Percentiles rank a stretch among this genome's conserved stretches.
Conservation (phyloP, 1,140 invertebrate genomes). For the Gryllus bimaculatus region DNA sequence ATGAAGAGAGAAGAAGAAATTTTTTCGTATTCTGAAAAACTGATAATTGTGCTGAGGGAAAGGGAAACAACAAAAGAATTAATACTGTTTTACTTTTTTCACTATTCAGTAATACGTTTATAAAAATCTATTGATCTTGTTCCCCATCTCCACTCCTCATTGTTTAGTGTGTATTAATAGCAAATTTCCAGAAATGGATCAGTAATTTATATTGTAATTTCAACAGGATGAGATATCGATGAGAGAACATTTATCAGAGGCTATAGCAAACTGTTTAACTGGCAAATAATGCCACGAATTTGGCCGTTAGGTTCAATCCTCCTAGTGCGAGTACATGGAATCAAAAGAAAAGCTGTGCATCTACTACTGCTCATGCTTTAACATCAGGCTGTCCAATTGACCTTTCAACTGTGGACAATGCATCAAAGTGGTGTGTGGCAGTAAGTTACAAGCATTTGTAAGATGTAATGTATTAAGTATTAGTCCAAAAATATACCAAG, state of each 20-base stretch:
- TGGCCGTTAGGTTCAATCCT: conserved; percentile 75
- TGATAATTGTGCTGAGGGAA: too few species aligned
- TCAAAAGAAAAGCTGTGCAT: conserved; percentile 54
- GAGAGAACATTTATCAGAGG: conserved; percentile 76
- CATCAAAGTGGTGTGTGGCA: conserved; percentile 68
- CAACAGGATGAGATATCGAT: conserved; percentile 70
- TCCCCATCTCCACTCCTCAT: too few species aligned
- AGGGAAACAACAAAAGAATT: too few species aligned
- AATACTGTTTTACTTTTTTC: too few species aligned
- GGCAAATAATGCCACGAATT: conserved; percentile 80
- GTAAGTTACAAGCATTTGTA: conserved; percentile 36
- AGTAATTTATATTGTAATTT: neutral
- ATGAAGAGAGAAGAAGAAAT: too few species aligned
- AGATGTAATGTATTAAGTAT: too few species aligned
- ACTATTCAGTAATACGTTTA: too few species aligned
- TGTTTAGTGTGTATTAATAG: too few species aligned
- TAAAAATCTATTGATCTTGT: too few species aligned
- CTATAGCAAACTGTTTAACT: conserved; percentile 79
- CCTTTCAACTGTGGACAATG: conserved; percentile 87
- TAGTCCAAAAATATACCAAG: too few species aligned
- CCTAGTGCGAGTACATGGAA: conserved; percentile 80
- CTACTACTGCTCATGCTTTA: conserved; percentile 78
- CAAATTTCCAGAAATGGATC: neutral
- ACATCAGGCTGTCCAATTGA: conserved; percentile 78
- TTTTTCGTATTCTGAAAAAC: too few species aligned